Conservation (phyloP, 2,888 invertebrate species). For the Nephrotoma flavescens region DNA sequence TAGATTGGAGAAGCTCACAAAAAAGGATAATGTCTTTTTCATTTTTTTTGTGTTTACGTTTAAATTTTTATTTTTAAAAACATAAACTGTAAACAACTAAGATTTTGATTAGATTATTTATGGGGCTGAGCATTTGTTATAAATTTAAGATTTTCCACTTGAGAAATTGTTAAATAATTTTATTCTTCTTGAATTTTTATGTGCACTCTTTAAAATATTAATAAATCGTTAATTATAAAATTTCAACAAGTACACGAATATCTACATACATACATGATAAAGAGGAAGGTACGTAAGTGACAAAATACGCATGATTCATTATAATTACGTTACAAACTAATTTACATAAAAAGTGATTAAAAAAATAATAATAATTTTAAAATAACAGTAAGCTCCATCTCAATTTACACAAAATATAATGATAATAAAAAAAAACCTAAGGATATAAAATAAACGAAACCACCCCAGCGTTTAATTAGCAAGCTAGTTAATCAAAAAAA, state of each 20-base stretch:
- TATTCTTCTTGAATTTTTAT: neutral
- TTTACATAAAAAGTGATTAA: neutral
- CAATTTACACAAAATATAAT: neutral
- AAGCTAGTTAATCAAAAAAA: conserved; percentile 32
- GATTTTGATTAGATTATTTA: conserved; percentile 5
- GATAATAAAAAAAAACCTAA: neutral
- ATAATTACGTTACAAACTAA: neutral
- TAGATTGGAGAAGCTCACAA: neutral
- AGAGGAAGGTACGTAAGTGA: neutral
- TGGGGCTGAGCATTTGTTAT: neutral
- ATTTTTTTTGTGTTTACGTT: neutral
- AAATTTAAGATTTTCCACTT: neutral
- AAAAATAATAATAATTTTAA: neutral
- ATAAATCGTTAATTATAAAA: neutral
- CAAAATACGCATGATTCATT: neutral
- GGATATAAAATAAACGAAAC: neutral
- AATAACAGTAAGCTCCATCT: neutral
- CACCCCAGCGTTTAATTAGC: conserved; percentile 28
- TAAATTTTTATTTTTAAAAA: neutral
- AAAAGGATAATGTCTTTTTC: neutral
- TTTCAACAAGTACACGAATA: neutral
- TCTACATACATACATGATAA: neutral
- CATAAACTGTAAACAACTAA: conserved; percentile 3
- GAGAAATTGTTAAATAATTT: neutral
- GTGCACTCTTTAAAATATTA: neutral